Evolutionary conservation across 2,113 vertebrate species (phyloP), one percentile per base, ranked within the genome.

Genomic region (Vulpes vulpes): DNA sequence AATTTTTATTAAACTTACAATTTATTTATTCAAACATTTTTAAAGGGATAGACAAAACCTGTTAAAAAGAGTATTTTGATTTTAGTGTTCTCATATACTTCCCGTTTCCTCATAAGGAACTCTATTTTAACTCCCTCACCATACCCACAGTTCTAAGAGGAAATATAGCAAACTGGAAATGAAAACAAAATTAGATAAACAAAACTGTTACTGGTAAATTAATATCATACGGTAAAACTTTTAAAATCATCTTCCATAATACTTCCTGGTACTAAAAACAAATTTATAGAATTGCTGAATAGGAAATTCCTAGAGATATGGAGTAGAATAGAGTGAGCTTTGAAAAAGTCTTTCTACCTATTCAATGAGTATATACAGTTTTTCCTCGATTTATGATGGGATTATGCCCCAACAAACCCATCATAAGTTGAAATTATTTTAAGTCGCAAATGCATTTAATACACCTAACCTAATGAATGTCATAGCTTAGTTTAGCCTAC

Each of bases 111-210:
- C 93, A 89, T 92, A 35, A 94, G 85, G 69, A 95, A 64, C 57
- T 64, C 49, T 17, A 38, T 94, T 94, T 97, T 93, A 97, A 94
- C 78, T 89, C 30, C 49, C 8, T 76, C 78, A 30, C 35, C 57
- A 62, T 92, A 96, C 55, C 67, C 67, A 92, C 22, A 94, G n/a
- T 32, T 76, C 80, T 76, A 76, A 97, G 35, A 95, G 93, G 81
- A 98, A 96, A 93, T 69, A 4, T 43, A 91, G n/a, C 71, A 82
- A 92, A 92, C 76, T 94, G 62, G 79, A 88, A 97, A 85, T 81
- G 90, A 93, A 89, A 64, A 4, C 35, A 88, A 80, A 96, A 60
- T 55, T 92, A 55, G 49, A 82, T 17, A 95, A 95, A 86, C 32
- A 79, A 87, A 94, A 90, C 35, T 95, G 53, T 19, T 25, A 82